Conservation (phyloP, 1,140 invertebrate genomes). For the Linepithema humile region DNA sequence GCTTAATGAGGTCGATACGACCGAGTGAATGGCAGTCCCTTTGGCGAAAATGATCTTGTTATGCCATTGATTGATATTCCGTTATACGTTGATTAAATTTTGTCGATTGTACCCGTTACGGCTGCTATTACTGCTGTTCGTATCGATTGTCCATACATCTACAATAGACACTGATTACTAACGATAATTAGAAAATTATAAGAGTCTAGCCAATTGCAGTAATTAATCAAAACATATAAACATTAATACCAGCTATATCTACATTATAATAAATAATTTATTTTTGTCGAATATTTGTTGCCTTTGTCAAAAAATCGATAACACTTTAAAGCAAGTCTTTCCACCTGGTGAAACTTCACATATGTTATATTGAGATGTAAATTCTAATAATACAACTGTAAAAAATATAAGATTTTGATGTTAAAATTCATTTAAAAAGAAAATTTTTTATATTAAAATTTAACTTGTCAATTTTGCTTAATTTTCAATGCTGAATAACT, state of each 20-base stretch:
- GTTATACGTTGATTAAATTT: slow-evolving; percentile 35
- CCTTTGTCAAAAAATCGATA: too few species aligned
- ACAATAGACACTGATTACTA: slow-evolving; percentile 20
- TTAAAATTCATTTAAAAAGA: background rate
- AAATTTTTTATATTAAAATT: background rate
- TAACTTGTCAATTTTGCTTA: background rate
- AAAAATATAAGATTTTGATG: background rate
- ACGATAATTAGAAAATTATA: slow-evolving; percentile 39
- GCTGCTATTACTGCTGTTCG: slow-evolving; percentile 17
- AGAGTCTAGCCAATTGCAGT: background rate
- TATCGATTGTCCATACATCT: slow-evolving; percentile 4
- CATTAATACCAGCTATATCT: background rate
- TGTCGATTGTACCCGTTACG: slow-evolving; percentile 31
- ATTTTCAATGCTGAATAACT: background rate
- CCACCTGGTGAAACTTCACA: too few species aligned
- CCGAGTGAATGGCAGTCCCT: slow-evolving; percentile 12
- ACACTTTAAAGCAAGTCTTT: too few species aligned
- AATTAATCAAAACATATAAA: background rate
- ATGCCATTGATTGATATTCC: slow-evolving; percentile 38
- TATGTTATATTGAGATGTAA: too few species aligned
- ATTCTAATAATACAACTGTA: background rate
- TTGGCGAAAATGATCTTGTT: slow-evolving; percentile 20
- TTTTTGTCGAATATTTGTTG: too few species aligned
- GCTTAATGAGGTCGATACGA: slow-evolving; percentile 15
- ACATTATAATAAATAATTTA: slow-evolving; percentile 2